Base-by-base conservation (phyloP, 1,140 invertebrate genomes). In the Drosophila murphyi region DNA sequence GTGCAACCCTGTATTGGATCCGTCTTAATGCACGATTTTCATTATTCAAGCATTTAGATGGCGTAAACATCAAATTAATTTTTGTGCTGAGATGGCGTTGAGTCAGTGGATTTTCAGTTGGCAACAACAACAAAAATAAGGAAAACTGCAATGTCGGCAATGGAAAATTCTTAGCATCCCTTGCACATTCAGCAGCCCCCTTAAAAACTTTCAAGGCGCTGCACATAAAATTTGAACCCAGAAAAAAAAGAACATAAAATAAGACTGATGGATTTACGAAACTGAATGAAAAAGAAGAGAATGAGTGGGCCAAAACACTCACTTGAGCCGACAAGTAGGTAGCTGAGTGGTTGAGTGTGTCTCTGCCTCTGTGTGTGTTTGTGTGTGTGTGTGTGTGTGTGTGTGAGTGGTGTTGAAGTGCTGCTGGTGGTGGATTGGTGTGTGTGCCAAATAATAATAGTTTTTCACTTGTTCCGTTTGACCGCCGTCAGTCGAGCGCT, bases 221-320 rank as follows among this genome's bases (percentile, higher is more conserved):
- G 67, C 60, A 72, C 78, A 86, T 81, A 86, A 86, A 86, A 86
- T 86, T 80, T 78, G 47, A 81, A 75, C 47, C 37, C 37, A 39
- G 10, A 43, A 43, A n/a, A 4, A 41, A 3, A 41, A 43, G n/a
- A 43, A 41, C 39, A 82, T 79, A 72, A 68, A 70, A 80, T 89
- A 83, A 89, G 80, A 67, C 83, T 89, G 77, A 89, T 80, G 83
- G 85, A 88, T 88, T 83, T 88, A 89, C 85, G 83, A 88, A 88
- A 31, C 5, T 5, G n/a, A 47, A 45, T 35, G 43, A n/a, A 34
- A 20, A 41, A 34, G 75, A 43, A 20, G 39, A 47, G 43, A n/a
- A 34, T 10, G 43, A 34, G 75, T 65, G 56, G 51, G 41, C 52
- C 59, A 72, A 78, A 82, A 65, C 75, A 81, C 77, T 86, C 85